Percentiles rank a stretch among this genome's conserved stretches.
phyloP scores from a whole-genome alignment of 2,797 vertebrate genomes.

The Hoplostethus atlanticus region DNA sequence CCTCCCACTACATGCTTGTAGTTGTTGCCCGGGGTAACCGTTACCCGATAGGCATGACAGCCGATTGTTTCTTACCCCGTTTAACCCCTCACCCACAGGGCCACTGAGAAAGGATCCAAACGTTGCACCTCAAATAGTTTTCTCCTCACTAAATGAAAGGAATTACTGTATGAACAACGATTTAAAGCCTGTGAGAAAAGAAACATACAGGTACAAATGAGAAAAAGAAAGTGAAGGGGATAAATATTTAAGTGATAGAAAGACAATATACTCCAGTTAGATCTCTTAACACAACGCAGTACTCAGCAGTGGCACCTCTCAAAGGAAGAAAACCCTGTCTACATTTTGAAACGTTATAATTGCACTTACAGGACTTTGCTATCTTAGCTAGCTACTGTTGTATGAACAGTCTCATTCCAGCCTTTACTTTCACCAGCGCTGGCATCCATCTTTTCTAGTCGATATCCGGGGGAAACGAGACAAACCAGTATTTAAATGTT shows the following conservation, averaged over 20 bases:
- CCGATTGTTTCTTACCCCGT: conserved; percentile 33
- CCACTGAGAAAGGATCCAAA: background rate
- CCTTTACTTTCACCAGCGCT: conserved; percentile 7
- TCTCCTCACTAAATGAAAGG: no score
- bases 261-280: background rate
- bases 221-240: no score
- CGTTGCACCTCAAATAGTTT: no score
- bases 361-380: background rate
- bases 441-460: conserved; percentile 12
- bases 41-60: conserved; percentile 70
- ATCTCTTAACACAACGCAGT: background rate
- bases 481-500: conserved; percentile 9
- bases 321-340: background rate
- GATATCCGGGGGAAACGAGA: conserved; percentile 21
- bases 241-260: no score
- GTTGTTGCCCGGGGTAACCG: conserved; percentile 58
- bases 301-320: background rate
- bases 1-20: conserved; percentile 70
- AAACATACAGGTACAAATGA: no score
- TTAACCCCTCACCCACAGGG: conserved; percentile 51
- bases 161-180: no score
- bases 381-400: background rate
- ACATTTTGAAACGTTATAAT: background rate
- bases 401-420: background rate
- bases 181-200: no score